Evolutionary conservation across 2,113 vertebrate genomes (phyloP).

Genomic region (Tupaia tana): DNA sequence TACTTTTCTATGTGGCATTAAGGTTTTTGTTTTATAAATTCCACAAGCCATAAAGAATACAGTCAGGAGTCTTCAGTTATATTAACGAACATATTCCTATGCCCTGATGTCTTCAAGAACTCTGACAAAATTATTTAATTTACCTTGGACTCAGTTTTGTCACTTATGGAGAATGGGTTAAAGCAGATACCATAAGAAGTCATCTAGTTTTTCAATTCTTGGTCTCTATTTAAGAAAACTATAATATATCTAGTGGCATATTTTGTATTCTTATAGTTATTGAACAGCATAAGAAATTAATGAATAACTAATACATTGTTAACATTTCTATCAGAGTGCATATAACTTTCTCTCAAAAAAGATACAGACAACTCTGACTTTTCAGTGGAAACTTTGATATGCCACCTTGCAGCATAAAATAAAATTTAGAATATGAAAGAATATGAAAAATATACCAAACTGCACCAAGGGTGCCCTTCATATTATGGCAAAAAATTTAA

Average conservation of each 20-base stretch:
- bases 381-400: not conserved
- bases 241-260: not conserved
- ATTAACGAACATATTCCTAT: not conserved
- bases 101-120: not conserved
- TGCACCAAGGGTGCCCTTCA: not conserved
- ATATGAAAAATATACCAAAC: not conserved
- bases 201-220: not conserved
- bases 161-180: not conserved
- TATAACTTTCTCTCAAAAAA: not conserved
- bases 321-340: not conserved
- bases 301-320: not conserved
- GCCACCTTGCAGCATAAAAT: not conserved
- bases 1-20: not conserved
- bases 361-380: not conserved
- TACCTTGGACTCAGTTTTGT: not conserved
- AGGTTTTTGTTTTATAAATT: constrained; percentile 7
- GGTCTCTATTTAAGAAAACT: not conserved
- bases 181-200: not conserved
- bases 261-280: not conserved
- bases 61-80: not conserved
- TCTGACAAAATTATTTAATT: not conserved
- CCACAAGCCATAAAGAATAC: not conserved
- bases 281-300: not conserved
- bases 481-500: not conserved
- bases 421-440: not conserved